These are phyloP conservation scores for Ochlodes sylvanus DNA, from an alignment of 2,888 invertebrate species.

Conservation along the genomic window DNA sequence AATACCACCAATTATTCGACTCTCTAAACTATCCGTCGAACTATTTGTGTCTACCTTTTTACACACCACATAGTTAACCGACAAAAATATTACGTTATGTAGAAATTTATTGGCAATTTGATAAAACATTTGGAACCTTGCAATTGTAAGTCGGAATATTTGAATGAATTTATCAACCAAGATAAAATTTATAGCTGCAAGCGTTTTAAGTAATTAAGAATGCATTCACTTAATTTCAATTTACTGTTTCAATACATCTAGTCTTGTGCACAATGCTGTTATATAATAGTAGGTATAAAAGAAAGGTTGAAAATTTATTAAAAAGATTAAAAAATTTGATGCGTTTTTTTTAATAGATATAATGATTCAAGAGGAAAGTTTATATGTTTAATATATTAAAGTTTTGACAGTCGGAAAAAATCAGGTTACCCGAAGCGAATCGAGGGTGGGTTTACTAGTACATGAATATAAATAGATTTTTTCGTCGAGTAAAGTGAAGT, in stretches of 20 bases:
- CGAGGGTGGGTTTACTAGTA: too few species aligned
- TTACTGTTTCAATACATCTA: neutral
- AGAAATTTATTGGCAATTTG: neutral
- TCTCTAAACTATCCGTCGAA: constrained; percentile 33
- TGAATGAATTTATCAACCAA: neutral
- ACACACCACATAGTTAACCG: constrained; percentile 27
- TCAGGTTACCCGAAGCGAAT: too few species aligned
- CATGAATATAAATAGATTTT: too few species aligned
- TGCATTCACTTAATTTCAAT: neutral
- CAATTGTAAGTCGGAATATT: neutral
- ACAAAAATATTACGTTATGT: constrained; percentile 16
- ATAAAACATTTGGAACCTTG: constrained; percentile 3
- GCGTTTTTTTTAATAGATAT: too few species aligned
- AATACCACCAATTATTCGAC: constrained; percentile 62
- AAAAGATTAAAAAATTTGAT: too few species aligned
- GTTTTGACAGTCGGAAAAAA: too few species aligned
- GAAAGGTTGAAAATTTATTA: too few species aligned
- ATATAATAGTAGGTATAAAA: neutral
- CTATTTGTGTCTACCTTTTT: constrained; percentile 18
- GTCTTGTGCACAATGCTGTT: neutral
- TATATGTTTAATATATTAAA: too few species aligned
- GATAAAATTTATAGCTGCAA: neutral
- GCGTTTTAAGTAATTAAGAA: neutral
- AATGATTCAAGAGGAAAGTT: too few species aligned
- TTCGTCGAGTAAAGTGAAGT: too few species aligned